phyloP scores from a whole-genome alignment of 2,888 invertebrate genomes.

The Rhabditophanes sp. region DNA sequence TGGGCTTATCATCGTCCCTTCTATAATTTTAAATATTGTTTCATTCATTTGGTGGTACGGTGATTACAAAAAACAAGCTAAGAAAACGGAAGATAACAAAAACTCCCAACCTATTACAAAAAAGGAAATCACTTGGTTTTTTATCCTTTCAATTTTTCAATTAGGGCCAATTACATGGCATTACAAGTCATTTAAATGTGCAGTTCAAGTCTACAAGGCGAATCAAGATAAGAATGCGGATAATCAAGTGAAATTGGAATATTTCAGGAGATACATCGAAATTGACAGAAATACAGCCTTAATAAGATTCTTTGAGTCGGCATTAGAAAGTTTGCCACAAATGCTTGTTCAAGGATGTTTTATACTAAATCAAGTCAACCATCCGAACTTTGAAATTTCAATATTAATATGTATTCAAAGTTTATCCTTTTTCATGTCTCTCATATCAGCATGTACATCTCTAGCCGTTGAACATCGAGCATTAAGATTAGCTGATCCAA shows the following conservation, averaged over 20 bases:
- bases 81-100: conserved; percentile 1
- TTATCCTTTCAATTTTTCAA: conserved; percentile 10
- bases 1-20: conserved; percentile 17
- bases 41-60: conserved; percentile 18
- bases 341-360: conserved; percentile 24
- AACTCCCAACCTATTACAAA: too few relatives aligned
- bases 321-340: conserved; percentile 29
- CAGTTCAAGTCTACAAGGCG: conserved; percentile 7
- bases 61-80: conserved; percentile 8
- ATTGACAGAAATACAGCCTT: conserved; percentile 28
- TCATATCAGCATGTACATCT: too few relatives aligned
- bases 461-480: background rate
- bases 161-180: conserved; percentile 25
- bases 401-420: too few relatives aligned
- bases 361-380: conserved; percentile 4
- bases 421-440: too few relatives aligned
- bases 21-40: conserved; percentile 19
- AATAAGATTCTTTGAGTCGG: conserved; percentile 23
- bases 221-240: background rate
- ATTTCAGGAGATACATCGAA: conserved; percentile 21
- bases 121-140: too few relatives aligned
- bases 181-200: conserved; percentile 16
- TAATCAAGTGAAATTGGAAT: conserved; percentile 8
- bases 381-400: too few relatives aligned
- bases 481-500: too few relatives aligned